phyloP scores from a whole-genome alignment of 2,888 invertebrate species.

The Leptinotarsa tumamoca region DNA sequence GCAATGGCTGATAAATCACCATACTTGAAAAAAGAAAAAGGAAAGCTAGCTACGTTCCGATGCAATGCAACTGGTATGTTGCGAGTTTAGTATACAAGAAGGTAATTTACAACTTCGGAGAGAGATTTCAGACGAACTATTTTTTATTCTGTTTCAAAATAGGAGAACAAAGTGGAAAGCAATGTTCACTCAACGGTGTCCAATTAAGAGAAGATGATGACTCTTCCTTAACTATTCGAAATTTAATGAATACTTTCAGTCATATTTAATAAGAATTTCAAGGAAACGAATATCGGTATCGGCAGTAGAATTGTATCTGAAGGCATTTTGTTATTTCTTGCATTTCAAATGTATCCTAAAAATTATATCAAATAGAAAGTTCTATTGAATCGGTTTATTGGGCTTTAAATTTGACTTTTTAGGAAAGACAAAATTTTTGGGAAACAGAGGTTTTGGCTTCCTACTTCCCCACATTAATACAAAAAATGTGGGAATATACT shows the following conservation, averaged over 20 bases:
- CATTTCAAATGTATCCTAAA: too few species aligned
- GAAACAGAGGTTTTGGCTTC: too few species aligned
- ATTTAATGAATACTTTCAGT: neutral
- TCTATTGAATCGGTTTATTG: too few species aligned
- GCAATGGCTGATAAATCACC: slow-evolving; percentile 15
- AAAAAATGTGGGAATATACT: too few species aligned
- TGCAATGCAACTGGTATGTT: slow-evolving; percentile 17
- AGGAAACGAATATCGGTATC: too few species aligned
- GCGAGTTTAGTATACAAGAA: neutral
- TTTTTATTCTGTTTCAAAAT: slow-evolving; percentile 1
- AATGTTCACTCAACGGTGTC: neutral
- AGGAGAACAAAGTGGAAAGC: neutral
- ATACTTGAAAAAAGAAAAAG: slow-evolving; percentile 7
- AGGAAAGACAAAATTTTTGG: too few species aligned
- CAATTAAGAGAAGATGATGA: neutral
- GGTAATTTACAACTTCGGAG: slow-evolving; percentile 13
- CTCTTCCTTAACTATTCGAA: neutral
- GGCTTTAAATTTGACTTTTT: too few species aligned
- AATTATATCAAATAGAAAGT: too few species aligned
- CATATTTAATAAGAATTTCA: too few species aligned
- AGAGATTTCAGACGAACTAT: slow-evolving; percentile 5
- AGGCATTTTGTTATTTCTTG: too few species aligned
- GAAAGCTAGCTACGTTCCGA: slow-evolving; percentile 4
- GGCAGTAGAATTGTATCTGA: too few species aligned
- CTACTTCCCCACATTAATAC: too few species aligned